Evolutionary conservation across 1,140 invertebrate genomes (phyloP).

Genomic region (Acarapis woodi): DNA sequence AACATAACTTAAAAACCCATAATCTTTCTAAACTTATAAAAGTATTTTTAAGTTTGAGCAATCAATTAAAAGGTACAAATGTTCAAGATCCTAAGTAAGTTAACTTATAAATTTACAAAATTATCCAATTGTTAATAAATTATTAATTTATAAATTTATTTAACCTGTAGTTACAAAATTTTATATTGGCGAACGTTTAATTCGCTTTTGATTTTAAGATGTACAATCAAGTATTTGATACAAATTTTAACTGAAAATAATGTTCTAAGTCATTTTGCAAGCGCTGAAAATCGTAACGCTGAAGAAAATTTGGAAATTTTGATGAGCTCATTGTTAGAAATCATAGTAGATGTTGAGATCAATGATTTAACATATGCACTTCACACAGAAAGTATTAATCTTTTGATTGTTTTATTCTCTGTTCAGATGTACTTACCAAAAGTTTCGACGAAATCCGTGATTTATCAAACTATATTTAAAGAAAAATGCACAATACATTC

Average conservation of each 20-base stretch:
- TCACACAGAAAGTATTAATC: constrained; percentile 60
- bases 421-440: constrained; percentile 51
- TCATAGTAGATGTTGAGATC: constrained; percentile 44
- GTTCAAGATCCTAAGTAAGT: constrained; percentile 4
- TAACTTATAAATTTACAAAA: neutral
- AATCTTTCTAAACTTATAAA: constrained; percentile 59
- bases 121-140: constrained; percentile 2
- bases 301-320: constrained; percentile 11
- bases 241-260: constrained; percentile 25
- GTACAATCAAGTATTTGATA: constrained; percentile 59
- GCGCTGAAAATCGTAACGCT: constrained; percentile 11
- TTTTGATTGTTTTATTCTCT: constrained; percentile 50
- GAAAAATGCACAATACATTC: constrained; percentile 29
- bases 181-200: constrained; percentile 64
- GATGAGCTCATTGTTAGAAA: constrained; percentile 28
- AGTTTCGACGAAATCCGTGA: constrained; percentile 28
- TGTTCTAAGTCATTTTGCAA: constrained; percentile 21
- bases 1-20: constrained; percentile 48
- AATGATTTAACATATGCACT: constrained; percentile 52
- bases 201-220: constrained; percentile 62
- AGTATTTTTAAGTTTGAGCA: constrained; percentile 43
- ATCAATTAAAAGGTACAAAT: constrained; percentile 32
- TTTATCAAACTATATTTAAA: constrained; percentile 26
- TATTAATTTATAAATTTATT: neutral
- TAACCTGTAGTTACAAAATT: constrained; percentile 7